phyloP scores from a whole-genome alignment of 2,113 vertebrate genomes.

The Etheostoma spectabile region DNA sequence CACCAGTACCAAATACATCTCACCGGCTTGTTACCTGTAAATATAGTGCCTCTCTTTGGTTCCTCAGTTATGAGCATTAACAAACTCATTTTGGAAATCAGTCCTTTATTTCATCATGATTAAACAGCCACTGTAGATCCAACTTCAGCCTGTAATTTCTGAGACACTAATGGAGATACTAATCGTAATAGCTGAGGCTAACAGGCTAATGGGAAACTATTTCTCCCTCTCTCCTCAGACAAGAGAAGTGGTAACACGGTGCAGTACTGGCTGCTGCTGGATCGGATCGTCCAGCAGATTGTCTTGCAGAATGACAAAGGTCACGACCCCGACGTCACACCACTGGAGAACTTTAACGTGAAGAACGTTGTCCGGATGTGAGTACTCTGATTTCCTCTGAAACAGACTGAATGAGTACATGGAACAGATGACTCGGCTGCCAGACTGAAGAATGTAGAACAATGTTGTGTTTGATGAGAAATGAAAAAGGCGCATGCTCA shows the following conservation, averaged over 20 bases:
- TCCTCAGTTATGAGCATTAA: not conserved
- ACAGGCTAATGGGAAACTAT: constrained; percentile 10
- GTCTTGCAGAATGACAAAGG: constrained; percentile 98
- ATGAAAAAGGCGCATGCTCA: constrained; percentile 29
- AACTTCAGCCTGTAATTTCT: not conserved
- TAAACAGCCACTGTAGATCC: not conserved
- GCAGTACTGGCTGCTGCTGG: constrained; percentile 98
- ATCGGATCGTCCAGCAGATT: constrained; percentile 98
- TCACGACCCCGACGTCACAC: constrained; percentile 95
- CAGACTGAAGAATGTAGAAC: constrained; percentile 35
- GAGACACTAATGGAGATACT: not conserved
- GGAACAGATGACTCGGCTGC: constrained; percentile 41
- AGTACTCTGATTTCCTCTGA: constrained; percentile 70
- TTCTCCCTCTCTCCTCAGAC: constrained; percentile 80
- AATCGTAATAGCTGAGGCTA: not conserved
- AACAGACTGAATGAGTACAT: constrained; percentile 9
- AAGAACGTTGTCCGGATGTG: constrained; percentile 99
- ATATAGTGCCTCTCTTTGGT: constrained; percentile 2
- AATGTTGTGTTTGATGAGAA: constrained; percentile 27
- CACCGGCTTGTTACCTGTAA: constrained; percentile 13
- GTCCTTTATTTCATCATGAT: constrained; percentile 13
- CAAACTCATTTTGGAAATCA: not conserved
- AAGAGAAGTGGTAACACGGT: constrained; percentile 98
- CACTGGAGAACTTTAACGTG: constrained; percentile 99
- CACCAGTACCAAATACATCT: not conserved